Conservation (phyloP, 1,140 invertebrate genomes). For the Hylyphantes graminicola region DNA sequence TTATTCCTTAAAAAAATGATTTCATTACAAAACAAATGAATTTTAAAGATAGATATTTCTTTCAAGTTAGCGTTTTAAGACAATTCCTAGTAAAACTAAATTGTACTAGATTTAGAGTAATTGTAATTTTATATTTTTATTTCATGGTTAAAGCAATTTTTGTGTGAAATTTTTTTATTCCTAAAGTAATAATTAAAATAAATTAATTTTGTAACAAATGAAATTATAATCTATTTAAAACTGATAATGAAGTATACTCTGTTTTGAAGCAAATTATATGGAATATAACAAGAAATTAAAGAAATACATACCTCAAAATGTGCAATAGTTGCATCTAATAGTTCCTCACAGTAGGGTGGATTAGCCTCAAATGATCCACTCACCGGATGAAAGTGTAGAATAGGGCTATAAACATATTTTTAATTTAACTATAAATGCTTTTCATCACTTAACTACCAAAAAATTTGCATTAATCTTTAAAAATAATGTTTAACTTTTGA, state of each 20-base stretch:
- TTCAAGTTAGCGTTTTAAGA: neutral
- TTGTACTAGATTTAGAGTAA: neutral
- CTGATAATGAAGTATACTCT: no score
- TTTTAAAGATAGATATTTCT: no score
- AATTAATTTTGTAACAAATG: no score
- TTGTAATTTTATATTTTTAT: neutral
- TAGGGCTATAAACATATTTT: conserved; percentile 74
- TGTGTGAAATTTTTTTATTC: no score
- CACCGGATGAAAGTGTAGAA: conserved; percentile 90
- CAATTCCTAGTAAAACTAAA: neutral
- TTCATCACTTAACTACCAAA: neutral
- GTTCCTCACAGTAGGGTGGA: conserved; percentile 93
- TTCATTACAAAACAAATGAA: no score
- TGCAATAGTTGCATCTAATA: conserved; percentile 89
- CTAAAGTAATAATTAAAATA: no score
- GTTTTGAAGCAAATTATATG: no score
- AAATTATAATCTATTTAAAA: no score
- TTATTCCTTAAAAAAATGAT: no score
- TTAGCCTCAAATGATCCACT: conserved; percentile 95
- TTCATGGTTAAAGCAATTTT: no score
- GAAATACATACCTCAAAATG: conserved; percentile 80
- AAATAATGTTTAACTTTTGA: neutral
- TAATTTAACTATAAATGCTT: neutral
- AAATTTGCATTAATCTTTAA: neutral
- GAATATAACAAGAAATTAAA: no score